A percentile compares a stretch with the other conserved stretches of the same genome.
phyloP scores from a whole-genome alignment of 2,113 vertebrate species.

The Gymnogyps californianus region DNA sequence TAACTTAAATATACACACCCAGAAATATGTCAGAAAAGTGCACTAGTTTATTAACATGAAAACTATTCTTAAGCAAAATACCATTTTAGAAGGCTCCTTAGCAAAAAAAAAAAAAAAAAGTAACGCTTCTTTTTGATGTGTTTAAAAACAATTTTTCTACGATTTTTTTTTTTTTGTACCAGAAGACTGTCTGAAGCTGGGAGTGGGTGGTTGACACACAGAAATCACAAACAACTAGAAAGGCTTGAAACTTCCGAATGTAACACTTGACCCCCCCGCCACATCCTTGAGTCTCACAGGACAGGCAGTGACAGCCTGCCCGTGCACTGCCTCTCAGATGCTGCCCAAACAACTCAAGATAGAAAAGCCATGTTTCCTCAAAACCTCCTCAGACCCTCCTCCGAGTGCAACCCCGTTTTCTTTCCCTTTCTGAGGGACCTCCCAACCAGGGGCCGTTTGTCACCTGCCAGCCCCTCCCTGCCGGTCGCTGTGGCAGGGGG shows the following conservation, averaged over 20 bases:
- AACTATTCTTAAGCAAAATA: background rate
- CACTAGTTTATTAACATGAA: background rate
- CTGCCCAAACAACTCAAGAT: too few relatives aligned
- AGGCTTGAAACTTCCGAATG: fast-evolving
- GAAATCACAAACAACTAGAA: background rate
- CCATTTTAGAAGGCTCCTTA: background rate
- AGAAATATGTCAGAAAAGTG: background rate
- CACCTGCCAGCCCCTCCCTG: background rate
- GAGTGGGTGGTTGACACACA: fast-evolving
- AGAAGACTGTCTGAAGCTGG: background rate
- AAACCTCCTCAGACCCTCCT: fast-evolving
- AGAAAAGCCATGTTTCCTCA: background rate
- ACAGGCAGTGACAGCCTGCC: fast-evolving
- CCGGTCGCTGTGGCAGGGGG: too few relatives aligned
- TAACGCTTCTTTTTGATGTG: fast-evolving
- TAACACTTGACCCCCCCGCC: fast-evolving
- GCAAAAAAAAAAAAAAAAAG: too few relatives aligned
- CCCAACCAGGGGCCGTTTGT: background rate
- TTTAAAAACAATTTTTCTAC: fast-evolving
- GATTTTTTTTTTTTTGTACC: background rate
- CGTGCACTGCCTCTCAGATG: fast-evolving
- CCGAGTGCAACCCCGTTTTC: fast-evolving
- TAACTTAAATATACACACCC: background rate
- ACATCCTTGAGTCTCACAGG: background rate
- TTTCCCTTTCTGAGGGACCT: fast-evolving